These are phyloP conservation scores for Scaptomyza parva DNA, from an alignment of 2,888 invertebrate species.

Conservation along the genomic window DNA sequence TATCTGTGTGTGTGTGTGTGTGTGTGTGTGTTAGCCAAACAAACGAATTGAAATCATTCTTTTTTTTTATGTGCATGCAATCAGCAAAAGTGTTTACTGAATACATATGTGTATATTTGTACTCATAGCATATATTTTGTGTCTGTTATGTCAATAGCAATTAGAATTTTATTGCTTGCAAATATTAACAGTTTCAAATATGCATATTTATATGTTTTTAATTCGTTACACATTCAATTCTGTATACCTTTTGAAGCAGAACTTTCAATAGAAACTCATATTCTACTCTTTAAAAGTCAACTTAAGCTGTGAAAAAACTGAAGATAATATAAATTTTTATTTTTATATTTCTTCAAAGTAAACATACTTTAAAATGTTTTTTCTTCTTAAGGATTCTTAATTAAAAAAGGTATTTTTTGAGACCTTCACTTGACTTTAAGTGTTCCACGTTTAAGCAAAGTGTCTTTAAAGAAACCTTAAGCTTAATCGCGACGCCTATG, in stretches of 20 bases:
- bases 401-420: too few species aligned
- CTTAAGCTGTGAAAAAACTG: too few species aligned
- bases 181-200: constrained; percentile 43
- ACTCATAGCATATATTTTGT: neutral
- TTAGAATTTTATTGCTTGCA: constrained; percentile 64
- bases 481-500: neutral
- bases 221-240: neutral
- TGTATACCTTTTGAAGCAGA: neutral
- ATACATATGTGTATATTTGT: neutral
- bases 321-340: too few species aligned
- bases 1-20: constrained; percentile 8
- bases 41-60: constrained; percentile 29
- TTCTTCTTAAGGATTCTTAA: too few species aligned
- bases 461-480: neutral
- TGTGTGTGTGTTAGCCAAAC: constrained; percentile 7
- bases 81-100: constrained; percentile 42
- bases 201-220: neutral
- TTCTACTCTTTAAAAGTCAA: too few species aligned
- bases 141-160: constrained; percentile 60
- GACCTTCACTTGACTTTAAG: neutral
- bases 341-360: too few species aligned
- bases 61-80: constrained; percentile 40
- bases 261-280: too few species aligned
- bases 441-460: neutral
- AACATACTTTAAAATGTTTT: neutral